A percentile compares a stretch with the other conserved stretches of the same genome.
phyloP scores from a whole-genome alignment of 2,888 invertebrate genomes.

The Drosophila siamana region DNA sequence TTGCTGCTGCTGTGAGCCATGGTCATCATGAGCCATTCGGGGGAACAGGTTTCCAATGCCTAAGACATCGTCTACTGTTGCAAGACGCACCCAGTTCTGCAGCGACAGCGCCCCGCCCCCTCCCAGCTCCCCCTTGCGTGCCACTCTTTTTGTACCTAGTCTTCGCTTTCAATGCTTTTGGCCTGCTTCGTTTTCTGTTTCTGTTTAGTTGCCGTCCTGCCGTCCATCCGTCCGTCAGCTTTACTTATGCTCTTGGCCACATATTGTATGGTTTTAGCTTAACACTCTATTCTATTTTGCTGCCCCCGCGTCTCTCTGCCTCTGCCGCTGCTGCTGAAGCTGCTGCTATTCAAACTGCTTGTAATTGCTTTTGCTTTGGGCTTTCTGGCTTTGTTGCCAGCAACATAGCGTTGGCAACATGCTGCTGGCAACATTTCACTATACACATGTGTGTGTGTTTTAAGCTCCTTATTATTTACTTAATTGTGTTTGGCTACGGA shows the following conservation, averaged over 20 bases:
- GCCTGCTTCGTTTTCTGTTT: constrained; percentile 53
- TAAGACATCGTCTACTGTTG: constrained; percentile 66
- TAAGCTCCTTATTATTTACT: constrained; percentile 11
- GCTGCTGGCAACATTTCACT: constrained; percentile 8
- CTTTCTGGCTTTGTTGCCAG: constrained; percentile 44
- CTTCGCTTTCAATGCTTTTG: constrained; percentile 76
- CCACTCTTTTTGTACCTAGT: constrained; percentile 34
- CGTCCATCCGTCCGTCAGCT: too few species aligned
- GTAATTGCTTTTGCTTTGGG: constrained; percentile 52
- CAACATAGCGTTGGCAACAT: constrained; percentile 51
- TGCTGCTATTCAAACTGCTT: not conserved
- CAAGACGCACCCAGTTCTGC: constrained; percentile 72
- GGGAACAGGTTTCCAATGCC: constrained; percentile 61
- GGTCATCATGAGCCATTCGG: constrained; percentile 43
- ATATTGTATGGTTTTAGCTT: constrained; percentile 54
- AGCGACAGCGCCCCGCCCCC: constrained; percentile 22
- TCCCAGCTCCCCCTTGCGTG: not conserved
- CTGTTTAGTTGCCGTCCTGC: too few species aligned
- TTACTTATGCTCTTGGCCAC: constrained; percentile 58
- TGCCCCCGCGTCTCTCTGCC: not conserved
- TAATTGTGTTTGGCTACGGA: constrained; percentile 16
- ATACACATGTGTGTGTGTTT: too few species aligned
- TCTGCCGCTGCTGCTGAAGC: too few species aligned
- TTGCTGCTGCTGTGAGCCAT: constrained; percentile 49
- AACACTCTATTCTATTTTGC: constrained; percentile 48